phyloP scores from a whole-genome alignment of 1,140 invertebrate species.

The Leptinotarsa defecta region DNA sequence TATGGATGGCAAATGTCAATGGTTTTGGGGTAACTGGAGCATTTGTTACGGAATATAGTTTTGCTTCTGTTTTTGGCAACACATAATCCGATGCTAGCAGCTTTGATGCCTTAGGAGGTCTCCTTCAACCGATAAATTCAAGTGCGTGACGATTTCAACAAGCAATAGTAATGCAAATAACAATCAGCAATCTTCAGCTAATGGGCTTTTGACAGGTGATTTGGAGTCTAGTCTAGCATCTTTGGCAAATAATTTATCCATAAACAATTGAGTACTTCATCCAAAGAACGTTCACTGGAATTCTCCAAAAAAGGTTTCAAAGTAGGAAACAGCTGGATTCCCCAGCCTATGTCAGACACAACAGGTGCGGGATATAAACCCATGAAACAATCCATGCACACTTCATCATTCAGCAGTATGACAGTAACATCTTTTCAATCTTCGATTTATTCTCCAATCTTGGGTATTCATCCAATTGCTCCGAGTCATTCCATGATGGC shows the following conservation, averaged over 20 bases:
- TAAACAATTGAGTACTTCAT: constrained; percentile 76
- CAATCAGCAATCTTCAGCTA: constrained; percentile 37
- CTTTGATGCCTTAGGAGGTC: constrained; percentile 75
- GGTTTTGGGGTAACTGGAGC: constrained; percentile 59
- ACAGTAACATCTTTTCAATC: constrained; percentile 34
- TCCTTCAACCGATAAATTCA: constrained; percentile 64
- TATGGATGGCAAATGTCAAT: constrained; percentile 67
- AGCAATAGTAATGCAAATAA: constrained; percentile 46
- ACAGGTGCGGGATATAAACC: constrained; percentile 81
- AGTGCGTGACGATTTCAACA: constrained; percentile 39
- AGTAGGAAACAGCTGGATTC: constrained; percentile 70
- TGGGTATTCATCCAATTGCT: constrained; percentile 52
- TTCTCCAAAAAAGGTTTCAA: constrained; percentile 83
- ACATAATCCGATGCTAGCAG: constrained; percentile 66
- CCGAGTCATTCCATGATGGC: constrained; percentile 45
- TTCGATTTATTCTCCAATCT: constrained; percentile 35
- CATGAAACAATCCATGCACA: constrained; percentile 66
- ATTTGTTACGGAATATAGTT: constrained; percentile 84
- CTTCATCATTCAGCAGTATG: constrained; percentile 38
- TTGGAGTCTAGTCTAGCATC: constrained; percentile 89
- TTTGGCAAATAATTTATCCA: constrained; percentile 88
- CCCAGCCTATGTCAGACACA: constrained; percentile 83
- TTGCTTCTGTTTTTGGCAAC: constrained; percentile 82
- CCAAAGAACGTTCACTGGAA: constrained; percentile 80
- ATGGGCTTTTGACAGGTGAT: constrained; percentile 79